A percentile compares a stretch with the other conserved stretches of the same genome.
phyloP scores from a whole-genome alignment of 1,140 invertebrate species.

The Samia ricini region DNA sequence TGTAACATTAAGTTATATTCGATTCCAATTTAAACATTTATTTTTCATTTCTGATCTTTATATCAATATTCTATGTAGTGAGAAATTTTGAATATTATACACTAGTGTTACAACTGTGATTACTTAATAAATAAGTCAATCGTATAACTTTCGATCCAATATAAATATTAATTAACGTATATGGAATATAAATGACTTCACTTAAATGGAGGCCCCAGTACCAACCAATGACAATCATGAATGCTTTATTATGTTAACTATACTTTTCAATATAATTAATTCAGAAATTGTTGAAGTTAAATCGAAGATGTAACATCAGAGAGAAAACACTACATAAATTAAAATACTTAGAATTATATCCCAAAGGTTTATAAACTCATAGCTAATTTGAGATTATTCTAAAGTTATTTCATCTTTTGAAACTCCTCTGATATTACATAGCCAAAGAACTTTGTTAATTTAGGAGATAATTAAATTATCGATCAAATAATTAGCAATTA shows the following conservation, averaged over 20 bases:
- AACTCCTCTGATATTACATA: conserved; percentile 45
- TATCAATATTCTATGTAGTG: neutral
- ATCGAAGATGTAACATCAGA: conserved; percentile 28
- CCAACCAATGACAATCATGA: neutral
- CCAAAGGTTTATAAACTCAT: conserved; percentile 11
- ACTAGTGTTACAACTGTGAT: neutral
- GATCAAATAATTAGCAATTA: conserved; percentile 31
- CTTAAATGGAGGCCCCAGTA: neutral
- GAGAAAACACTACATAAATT: conserved; percentile 1
- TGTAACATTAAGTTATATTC: neutral
- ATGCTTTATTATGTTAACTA: neutral
- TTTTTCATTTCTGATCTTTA: neutral
- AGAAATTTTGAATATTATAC: neutral
- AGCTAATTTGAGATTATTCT: conserved; percentile 18
- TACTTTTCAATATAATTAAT: neutral
- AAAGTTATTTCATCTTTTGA: conserved; percentile 15
- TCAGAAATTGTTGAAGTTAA: neutral
- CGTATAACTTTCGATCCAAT: neutral
- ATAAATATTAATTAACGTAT: neutral
- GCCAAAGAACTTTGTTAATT: conserved; percentile 41
- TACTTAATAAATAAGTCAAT: neutral
- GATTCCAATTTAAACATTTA: too few relatives aligned
- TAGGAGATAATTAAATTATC: conserved; percentile 38
- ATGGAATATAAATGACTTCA: neutral
- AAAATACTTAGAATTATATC: neutral